Conservation (phyloP, 2,797 vertebrate genomes). For the Graptemys geographica region DNA sequence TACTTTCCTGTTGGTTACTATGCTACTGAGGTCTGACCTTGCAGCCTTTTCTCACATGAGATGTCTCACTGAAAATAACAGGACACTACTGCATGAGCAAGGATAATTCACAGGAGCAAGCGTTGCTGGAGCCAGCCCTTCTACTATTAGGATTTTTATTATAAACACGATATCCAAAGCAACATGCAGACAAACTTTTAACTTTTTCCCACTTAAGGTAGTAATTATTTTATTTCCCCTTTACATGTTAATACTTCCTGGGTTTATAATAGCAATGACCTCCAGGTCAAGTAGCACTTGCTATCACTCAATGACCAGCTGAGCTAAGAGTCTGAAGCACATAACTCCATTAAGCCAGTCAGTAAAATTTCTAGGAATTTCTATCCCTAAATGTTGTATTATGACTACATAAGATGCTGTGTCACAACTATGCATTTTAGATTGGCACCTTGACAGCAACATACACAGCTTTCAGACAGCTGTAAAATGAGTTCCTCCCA, state of each 20-base stretch:
- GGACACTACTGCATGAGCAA: background rate
- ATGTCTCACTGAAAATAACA: background rate
- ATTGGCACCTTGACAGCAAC: background rate
- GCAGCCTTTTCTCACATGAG: background rate
- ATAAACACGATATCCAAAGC: background rate
- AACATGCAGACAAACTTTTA: background rate
- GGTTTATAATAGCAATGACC: background rate
- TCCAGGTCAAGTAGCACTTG: background rate
- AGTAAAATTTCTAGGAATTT: background rate
- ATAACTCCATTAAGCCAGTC: background rate
- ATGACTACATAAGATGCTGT: background rate
- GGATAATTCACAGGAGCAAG: background rate
- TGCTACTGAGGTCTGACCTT: background rate
- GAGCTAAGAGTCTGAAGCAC: background rate
- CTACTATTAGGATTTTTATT: background rate
- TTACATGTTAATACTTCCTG: background rate
- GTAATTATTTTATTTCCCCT: background rate
- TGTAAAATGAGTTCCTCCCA: background rate
- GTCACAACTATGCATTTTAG: background rate
- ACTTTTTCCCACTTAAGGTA: background rate
- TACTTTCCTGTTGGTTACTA: background rate
- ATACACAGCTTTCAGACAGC: background rate
- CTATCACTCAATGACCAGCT: background rate
- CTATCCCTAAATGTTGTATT: background rate
- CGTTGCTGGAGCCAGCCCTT: background rate